Conservation (phyloP, 92 coral and sea anemone genomes). For the Diadumene lineata region DNA sequence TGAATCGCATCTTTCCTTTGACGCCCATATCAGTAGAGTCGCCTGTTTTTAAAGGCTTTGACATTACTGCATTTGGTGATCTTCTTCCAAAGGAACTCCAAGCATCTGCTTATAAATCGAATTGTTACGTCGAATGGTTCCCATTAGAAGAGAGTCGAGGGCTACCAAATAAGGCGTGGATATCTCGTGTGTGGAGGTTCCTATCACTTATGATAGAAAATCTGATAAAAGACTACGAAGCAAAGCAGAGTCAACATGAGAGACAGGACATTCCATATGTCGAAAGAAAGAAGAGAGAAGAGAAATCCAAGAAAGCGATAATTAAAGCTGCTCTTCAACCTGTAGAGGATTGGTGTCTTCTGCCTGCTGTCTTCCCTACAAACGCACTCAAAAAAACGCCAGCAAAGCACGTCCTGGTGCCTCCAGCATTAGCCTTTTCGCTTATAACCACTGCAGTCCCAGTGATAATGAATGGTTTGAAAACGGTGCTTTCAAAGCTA, state of each 20-base stretch:
- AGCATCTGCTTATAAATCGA: background rate
- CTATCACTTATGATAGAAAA: constrained; percentile 3
- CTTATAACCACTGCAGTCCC: constrained; percentile 13
- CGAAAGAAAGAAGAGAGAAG: constrained; percentile 8
- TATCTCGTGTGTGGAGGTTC: constrained; percentile 51
- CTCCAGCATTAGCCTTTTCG: constrained; percentile 28
- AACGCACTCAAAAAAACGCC: no score
- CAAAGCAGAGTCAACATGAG: background rate
- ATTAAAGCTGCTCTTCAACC: constrained; percentile 11
- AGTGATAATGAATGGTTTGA: background rate
- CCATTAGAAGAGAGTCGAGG: constrained; percentile 2
- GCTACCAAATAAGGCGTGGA: constrained; percentile 32
- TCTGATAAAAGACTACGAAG: background rate
- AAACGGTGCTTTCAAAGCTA: constrained; percentile 17
- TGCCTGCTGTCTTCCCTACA: constrained; percentile 46
- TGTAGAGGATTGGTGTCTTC: constrained; percentile 51
- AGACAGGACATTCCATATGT: background rate
- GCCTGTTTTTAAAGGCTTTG: constrained; percentile 53
- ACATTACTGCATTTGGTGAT: constrained; percentile 48
- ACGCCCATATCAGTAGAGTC: background rate
- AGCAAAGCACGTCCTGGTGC: constrained; percentile 35
- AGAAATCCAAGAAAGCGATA: background rate
- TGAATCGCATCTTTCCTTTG: background rate
- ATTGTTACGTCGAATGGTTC: constrained; percentile 39
- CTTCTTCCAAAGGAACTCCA: constrained; percentile 30